Evolutionary conservation across 2,797 vertebrate genomes (phyloP), one percentile per base, ranked within the genome.

Genomic region (Trematomus bernacchii): DNA sequence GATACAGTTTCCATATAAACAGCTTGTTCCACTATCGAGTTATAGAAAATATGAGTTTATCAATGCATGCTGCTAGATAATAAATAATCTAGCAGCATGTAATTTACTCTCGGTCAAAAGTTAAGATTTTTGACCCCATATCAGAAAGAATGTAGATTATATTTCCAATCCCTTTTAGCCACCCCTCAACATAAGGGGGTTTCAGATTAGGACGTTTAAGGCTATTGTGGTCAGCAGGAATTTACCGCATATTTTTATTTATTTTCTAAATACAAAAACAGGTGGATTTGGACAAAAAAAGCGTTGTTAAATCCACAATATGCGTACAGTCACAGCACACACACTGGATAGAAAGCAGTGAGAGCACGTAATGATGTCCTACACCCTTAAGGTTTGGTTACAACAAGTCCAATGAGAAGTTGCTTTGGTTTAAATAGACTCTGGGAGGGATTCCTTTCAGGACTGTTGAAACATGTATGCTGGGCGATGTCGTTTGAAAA

Each of bases 1-100:
- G 70, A 85, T 53, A 87, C 92, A 90, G 92, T 94, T 95, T 94
- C 91, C 91, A 93, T 92, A 92, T 90, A 89, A 89, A 89, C 89
- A 78, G 76, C 16, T 16, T 16, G 1, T 15, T 50, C 19, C 40
- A 10, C 23, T 4, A n/a, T 18, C 9, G 18, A 66, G 23, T 66
- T 16, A 18, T 37, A 61, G 14, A 19, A 37, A 15, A n/a, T 33
- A 65, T 15, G 48, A 3, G 8, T 40, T 71, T 19, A 57, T 27
- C 9, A 53, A n/a, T 68, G 9, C 18, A 16, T 33, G 46, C 19
- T 43, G 19, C 16, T 16, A 53, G 58, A 69, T 63, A 14, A 21
- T 37, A 40, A 58, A 46, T 5, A 1, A 44, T 15, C 8, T 7
- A 23, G n/a, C n/a, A n/a, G n/a, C n/a, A n/a, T n/a, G n/a, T 50